These are phyloP conservation scores for Ia io DNA, from an alignment of 2,113 vertebrate genomes.

Conservation along the genomic window DNA sequence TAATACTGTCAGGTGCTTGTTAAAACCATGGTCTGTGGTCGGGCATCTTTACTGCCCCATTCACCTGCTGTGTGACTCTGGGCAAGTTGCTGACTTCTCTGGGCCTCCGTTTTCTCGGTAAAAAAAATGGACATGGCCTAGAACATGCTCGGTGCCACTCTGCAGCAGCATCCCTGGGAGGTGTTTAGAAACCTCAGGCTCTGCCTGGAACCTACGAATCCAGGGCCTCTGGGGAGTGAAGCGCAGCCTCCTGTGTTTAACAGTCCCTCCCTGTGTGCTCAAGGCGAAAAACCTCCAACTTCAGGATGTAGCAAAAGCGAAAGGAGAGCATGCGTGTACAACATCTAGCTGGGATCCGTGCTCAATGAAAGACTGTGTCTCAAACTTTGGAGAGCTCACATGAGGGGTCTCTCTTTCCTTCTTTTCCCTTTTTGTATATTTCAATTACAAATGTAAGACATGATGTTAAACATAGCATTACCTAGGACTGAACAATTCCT, in stretches of 20 bases:
- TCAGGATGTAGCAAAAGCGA: accelerated
- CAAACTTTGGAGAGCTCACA: background rate
- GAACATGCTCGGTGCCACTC: accelerated
- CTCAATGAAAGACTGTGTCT: accelerated
- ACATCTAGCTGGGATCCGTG: background rate
- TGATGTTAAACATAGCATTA: background rate
- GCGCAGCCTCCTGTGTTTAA: background rate
- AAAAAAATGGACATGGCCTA: background rate
- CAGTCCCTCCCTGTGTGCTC: too few relatives aligned
- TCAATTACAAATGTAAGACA: background rate
- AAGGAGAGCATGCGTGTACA: accelerated
- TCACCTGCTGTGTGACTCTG: slow-evolving; percentile 11
- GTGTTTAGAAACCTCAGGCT: background rate
- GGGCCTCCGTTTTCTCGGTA: slow-evolving; percentile 30
- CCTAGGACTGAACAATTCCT: background rate
- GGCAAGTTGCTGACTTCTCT: slow-evolving; percentile 55
- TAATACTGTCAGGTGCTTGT: too few relatives aligned
- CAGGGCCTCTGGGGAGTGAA: background rate
- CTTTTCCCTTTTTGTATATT: background rate
- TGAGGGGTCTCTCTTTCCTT: background rate
- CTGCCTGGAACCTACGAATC: background rate
- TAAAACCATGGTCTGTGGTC: background rate
- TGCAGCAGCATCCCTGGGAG: too few relatives aligned
- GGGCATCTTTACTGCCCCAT: background rate
- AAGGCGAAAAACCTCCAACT: too few relatives aligned